Evolutionary conservation across 2,797 vertebrate genomes (phyloP).

Genomic region (Pseudocheirus occidentalis): DNA sequence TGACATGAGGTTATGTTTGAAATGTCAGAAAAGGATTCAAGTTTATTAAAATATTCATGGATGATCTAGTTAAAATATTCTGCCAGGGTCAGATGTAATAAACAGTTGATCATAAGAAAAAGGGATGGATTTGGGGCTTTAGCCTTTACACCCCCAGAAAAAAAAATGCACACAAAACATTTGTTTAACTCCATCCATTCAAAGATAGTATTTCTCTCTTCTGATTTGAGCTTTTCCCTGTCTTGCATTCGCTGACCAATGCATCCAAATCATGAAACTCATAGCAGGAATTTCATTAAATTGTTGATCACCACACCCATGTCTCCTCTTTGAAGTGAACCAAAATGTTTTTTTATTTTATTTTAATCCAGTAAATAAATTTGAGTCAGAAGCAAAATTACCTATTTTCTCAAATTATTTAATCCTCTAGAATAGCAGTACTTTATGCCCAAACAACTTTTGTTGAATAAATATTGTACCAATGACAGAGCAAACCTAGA

Average conservation of each 20-base stretch:
- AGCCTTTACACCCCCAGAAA: slow-evolving; percentile 15
- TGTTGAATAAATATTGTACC: neutral
- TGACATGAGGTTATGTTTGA: slow-evolving; percentile 72
- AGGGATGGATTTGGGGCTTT: slow-evolving; percentile 14
- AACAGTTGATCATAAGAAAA: slow-evolving; percentile 67
- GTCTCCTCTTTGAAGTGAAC: neutral
- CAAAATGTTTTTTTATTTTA: neutral
- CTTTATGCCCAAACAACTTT: neutral
- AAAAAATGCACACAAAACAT: slow-evolving; percentile 47
- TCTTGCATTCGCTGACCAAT: neutral
- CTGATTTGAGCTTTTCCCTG: slow-evolving; percentile 41
- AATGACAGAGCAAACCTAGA: neutral
- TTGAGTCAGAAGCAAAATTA: neutral
- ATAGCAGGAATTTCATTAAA: neutral
- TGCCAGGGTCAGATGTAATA: slow-evolving; percentile 63
- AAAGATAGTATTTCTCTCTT: slow-evolving; percentile 41
- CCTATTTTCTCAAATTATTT: neutral
- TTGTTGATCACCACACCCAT: neutral
- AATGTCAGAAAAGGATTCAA: slow-evolving; percentile 72
- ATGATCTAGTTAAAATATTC: slow-evolving; percentile 74
- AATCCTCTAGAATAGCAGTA: neutral
- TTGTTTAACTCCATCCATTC: slow-evolving; percentile 50
- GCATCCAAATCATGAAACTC: slow-evolving; percentile 35
- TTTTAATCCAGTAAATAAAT: neutral
- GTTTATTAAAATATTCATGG: slow-evolving; percentile 68